Base-by-base conservation (phyloP, 2,888 invertebrate species). In the Nomada ferruginata region DNA sequence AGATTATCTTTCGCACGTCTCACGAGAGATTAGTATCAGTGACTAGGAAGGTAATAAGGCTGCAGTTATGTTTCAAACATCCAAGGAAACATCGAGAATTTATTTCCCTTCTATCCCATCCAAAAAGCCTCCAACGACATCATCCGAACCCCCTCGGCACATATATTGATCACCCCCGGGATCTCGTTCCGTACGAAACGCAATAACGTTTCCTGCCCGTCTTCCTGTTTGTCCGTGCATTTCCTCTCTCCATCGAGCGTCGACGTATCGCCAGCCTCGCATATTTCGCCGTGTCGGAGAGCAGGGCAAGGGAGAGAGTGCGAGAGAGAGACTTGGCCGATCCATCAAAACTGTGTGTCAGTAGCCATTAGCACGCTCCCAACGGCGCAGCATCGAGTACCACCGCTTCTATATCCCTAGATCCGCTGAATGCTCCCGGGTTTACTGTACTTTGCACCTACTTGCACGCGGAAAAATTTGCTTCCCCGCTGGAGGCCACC, bases 291-390 rank as follows among this genome's bases (percentile, higher is more conserved):
- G 86, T 75, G 77, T 66, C 82, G 84, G 87, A 82, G 88, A 84
- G 83, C 88, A 87, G 87, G 85, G 36, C 57, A 26, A 20, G 89
- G 89, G 91, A 36, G 36, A 87, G 55, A 64, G 88, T 20, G 53
- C 55, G 23, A 20, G 89, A 89, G 91, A 91, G 90, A 90, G 89
- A 88, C 88, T 87, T 89, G 88, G 89, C 92, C 94, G 94, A 95
- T 95, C 95, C 95, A 95, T 95, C 95, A 95, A 95, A 94, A 94
- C 94, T 94, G 94, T 94, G 94, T 95, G 95, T 95, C 95, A 95
- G 95, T 95, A 95, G 95, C 95, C 95, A 95, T 95, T 95, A 95
- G 95, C 94, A 94, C 94, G 94, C 94, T 94, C 94, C 94, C 94
- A 94, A 86, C 90, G 91, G 91, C 89, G 88, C 85, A 79, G 89